phyloP scores from a whole-genome alignment of 2,113 vertebrate species.

The Macaca mulatta region DNA sequence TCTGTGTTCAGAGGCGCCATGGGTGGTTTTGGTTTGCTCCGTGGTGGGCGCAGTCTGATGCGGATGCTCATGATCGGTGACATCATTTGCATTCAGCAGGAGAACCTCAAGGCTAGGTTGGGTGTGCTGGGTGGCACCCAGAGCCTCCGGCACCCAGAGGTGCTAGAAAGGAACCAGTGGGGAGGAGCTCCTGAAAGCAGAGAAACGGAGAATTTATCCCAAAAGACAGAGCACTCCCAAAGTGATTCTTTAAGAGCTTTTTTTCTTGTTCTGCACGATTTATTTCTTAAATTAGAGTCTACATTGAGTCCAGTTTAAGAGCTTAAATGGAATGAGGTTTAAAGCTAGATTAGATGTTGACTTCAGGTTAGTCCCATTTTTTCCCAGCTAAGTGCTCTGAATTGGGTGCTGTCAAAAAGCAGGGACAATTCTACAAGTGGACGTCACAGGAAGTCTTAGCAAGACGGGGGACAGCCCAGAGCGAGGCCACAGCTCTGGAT shows the following conservation, averaged over 20 bases:
- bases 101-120: not conserved
- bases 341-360: not conserved
- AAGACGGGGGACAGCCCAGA: rapidly evolving
- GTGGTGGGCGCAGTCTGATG: not conserved
- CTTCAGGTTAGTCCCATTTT: not conserved
- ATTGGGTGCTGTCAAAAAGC: not conserved
- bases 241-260: not conserved
- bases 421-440: rapidly evolving
- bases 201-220: not conserved
- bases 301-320: too few species aligned
- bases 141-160: not conserved
- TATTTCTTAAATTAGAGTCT: too few species aligned
- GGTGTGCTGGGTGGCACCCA: rapidly evolving
- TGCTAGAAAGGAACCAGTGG: not conserved
- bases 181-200: rapidly evolving
- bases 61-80: rapidly evolving
- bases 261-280: too few species aligned
- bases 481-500: not conserved
- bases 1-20: rapidly evolving
- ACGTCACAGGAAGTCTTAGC: too few species aligned
- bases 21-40: not conserved
- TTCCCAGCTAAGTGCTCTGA: not conserved
- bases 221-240: rapidly evolving
- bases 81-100: not conserved
- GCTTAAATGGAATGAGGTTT: not conserved